These are phyloP conservation scores for Gortyna flavago DNA, from an alignment of 2,888 invertebrate genomes.

Conservation along the genomic window DNA sequence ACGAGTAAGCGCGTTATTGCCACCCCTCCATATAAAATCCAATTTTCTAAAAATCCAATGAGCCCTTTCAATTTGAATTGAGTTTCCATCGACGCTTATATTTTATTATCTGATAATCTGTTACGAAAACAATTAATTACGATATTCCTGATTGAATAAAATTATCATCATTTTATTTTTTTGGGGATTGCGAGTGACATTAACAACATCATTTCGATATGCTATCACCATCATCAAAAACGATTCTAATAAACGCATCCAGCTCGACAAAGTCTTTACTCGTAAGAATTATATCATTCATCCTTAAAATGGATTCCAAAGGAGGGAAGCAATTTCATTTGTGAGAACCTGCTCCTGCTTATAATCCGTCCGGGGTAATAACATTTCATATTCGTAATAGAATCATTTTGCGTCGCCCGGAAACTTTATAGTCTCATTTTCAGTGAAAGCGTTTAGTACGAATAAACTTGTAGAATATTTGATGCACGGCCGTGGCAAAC, in stretches of 20 bases:
- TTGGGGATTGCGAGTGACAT: not conserved
- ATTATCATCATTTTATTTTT: conserved; percentile 29
- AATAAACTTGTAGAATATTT: conserved; percentile 89
- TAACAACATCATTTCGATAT: conserved; percentile 26
- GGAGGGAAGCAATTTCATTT: conserved; percentile 90
- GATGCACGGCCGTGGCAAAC: conserved; percentile 82
- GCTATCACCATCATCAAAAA: conserved; percentile 51
- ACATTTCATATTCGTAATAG: conserved; percentile 90
- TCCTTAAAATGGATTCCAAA: conserved; percentile 90
- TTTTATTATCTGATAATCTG: conserved; percentile 57
- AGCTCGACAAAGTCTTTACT: conserved; percentile 87
- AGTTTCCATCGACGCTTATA: conserved; percentile 59
- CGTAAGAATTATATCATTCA: conserved; percentile 89
- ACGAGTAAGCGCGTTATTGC: conserved; percentile 72
- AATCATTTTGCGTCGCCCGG: conserved; percentile 89
- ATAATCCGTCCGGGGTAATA: conserved; percentile 90
- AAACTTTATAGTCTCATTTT: conserved; percentile 90
- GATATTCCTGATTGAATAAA: conserved; percentile 43
- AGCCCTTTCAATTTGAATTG: conserved; percentile 64
- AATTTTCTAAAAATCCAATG: conserved; percentile 69
- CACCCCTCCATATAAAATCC: conserved; percentile 67
- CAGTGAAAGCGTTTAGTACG: conserved; percentile 89
- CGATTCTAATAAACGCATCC: conserved; percentile 80
- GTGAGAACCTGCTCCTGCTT: conserved; percentile 89
- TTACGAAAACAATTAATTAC: conserved; percentile 57